A percentile compares a stretch with the other conserved stretches of the same genome.
These are phyloP conservation scores for Botia kubotai DNA, from an alignment of 2,797 vertebrate genomes.

Conservation along the genomic window DNA sequence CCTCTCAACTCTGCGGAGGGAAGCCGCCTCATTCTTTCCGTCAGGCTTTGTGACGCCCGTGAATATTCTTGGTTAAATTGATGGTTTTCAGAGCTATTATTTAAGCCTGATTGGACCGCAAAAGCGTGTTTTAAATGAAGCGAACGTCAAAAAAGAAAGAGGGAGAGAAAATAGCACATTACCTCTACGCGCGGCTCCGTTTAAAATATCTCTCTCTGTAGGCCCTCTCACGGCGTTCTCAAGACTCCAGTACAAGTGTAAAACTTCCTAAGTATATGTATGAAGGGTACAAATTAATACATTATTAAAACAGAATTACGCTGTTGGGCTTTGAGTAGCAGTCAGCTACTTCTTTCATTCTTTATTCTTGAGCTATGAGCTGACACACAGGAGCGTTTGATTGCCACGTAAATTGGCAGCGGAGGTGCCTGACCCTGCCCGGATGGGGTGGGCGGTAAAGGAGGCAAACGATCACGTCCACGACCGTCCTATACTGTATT, in stretches of 20 bases:
- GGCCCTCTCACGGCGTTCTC: conserved; percentile 3
- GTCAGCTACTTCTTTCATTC: conserved; percentile 58
- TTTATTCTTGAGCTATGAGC: conserved; percentile 72
- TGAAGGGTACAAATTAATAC: conserved; percentile 39
- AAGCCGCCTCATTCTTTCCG: conserved; percentile 72
- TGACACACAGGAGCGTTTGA: conserved; percentile 83
- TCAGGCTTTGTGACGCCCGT: conserved; percentile 71
- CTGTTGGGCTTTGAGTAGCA: conserved; percentile 33
- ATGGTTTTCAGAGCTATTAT: conserved; percentile 73
- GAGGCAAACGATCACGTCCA: conserved; percentile 77
- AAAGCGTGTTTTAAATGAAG: conserved; percentile 49
- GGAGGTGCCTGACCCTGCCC: conserved; percentile 78
- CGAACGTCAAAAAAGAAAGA: conserved; percentile 39
- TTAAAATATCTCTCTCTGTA: conserved; percentile 22
- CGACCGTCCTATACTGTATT: conserved; percentile 67
- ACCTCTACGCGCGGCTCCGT: not conserved
- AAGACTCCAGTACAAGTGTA: not conserved
- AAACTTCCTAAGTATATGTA: conserved; percentile 34
- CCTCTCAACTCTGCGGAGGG: conserved; percentile 76
- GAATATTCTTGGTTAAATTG: conserved; percentile 76
- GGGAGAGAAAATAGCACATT: conserved; percentile 34
- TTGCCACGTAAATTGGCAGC: conserved; percentile 72
- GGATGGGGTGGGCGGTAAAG: conserved; percentile 78
- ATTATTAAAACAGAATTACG: conserved; percentile 45
- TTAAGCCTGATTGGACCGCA: conserved; percentile 69